Evolutionary conservation across 1,140 invertebrate genomes (phyloP).

Genomic region (Scaptomyza hsui): DNA sequence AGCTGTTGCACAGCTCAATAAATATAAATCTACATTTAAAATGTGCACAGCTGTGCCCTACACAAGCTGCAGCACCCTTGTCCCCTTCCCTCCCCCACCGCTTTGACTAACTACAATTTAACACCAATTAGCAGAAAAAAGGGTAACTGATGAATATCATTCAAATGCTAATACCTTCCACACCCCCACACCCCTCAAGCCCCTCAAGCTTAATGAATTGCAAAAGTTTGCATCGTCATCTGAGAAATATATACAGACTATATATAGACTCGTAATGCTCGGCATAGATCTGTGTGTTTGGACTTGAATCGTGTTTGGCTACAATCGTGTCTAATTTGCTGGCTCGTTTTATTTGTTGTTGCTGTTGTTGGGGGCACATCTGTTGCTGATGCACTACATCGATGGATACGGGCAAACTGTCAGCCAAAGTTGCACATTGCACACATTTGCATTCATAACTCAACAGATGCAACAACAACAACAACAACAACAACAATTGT

Average conservation of each 20-base stretch:
- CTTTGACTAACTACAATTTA: conserved; percentile 55
- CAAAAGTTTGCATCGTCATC: conserved; percentile 30
- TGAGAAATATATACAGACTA: conserved; percentile 26
- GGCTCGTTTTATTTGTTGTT: conserved; percentile 40
- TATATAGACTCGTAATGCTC: conserved; percentile 32
- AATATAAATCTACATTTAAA: conserved; percentile 51
- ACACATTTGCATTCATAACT: conserved; percentile 78
- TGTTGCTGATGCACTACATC: conserved; percentile 74
- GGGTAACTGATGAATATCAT: conserved; percentile 70
- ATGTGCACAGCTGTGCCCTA: conserved; percentile 74
- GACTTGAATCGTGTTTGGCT: conserved; percentile 66
- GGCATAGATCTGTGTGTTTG: conserved; percentile 36
- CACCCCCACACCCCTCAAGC: background rate
- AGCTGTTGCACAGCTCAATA: conserved; percentile 54
- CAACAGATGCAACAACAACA: conserved; percentile 55
- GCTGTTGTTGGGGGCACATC: conserved; percentile 26
- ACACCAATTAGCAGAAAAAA: conserved; percentile 68
- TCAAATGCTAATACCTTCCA: conserved; percentile 3
- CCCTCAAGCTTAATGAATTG: conserved; percentile 29
- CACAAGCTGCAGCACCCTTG: conserved; percentile 21
- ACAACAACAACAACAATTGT: conserved; percentile 45
- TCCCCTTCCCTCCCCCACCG: background rate
- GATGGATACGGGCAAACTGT: conserved; percentile 55
- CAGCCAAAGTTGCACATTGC: conserved; percentile 54
- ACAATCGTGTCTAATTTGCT: conserved; percentile 78